Percentiles rank a stretch among this genome's conserved stretches.
These are phyloP conservation scores for Leptoclinus maculatus DNA, from an alignment of 2,797 vertebrate species.

Conservation along the genomic window DNA sequence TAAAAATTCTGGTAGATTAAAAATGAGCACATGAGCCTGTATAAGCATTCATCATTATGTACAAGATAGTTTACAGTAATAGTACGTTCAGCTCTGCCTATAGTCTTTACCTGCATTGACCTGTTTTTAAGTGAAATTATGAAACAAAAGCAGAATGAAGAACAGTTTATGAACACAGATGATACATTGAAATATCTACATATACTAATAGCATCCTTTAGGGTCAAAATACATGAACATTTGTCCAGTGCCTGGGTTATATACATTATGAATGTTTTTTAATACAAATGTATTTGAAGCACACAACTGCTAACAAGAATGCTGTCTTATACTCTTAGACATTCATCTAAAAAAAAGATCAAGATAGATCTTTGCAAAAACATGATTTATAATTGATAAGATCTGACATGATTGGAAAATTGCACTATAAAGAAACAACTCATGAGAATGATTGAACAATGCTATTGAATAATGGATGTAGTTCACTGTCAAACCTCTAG, in stretches of 20 bases:
- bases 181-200: conserved; percentile 45
- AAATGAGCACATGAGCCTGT: conserved; percentile 25
- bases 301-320: background rate
- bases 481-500: conserved; percentile 3
- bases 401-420: background rate
- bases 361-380: conserved; percentile 7
- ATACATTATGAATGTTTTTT: background rate
- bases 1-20: background rate
- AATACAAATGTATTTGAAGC: background rate
- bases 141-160: conserved; percentile 12
- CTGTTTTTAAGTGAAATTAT: background rate
- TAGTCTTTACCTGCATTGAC: conserved; percentile 36
- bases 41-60: conserved; percentile 54
- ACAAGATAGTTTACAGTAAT: conserved; percentile 51
- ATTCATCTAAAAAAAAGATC: conserved; percentile 12
- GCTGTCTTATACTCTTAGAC: conserved; percentile 1
- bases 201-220: background rate
- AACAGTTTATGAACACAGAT: conserved; percentile 14
- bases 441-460: conserved; percentile 19
- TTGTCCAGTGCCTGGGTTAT: conserved; percentile 1
- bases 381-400: conserved; percentile 2
- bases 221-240: conserved; percentile 17
- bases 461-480: conserved; percentile 8
- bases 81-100: conserved; percentile 4
- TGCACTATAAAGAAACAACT: conserved; percentile 7